Base-by-base conservation (phyloP, 2,797 vertebrate species). In the Babyrousa celebensis region DNA sequence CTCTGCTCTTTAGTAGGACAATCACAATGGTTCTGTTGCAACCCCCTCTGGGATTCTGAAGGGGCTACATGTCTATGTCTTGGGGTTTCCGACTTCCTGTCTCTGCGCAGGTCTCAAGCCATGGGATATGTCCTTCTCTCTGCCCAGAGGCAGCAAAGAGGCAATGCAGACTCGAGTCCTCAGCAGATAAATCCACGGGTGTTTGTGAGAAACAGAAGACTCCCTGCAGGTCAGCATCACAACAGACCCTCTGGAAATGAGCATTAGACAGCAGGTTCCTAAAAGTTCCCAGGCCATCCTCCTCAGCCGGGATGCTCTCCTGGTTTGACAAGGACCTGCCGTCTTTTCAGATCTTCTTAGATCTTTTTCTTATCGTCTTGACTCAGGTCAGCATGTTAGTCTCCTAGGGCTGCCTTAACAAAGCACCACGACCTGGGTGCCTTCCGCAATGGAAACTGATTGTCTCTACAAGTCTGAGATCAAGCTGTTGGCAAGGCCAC, bases 121-220 rank as follows among this genome's bases (percentile, higher is more conserved):
- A 21, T 29, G 4, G 32, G 17, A 10, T 10, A 1, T 20, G 48
- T 56, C 6, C 29, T 58, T 89, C n/a, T 72, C 27, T 70, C 48
- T 74, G 21, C 82, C 21, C 48, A 36, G 25, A 68, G 15, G 62
- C 63, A 86, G 48, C n/a, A 7, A 54, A 48, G 3, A 3, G 48
- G 17, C 16, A 27, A 15, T 1, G 1, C 12, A 0, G 8, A 17
- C 29, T 60, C 7, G 0, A 1, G 16, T 82, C 65, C 68, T 23
- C 12, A 36, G 12, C 5, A 18, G 25, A 21, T 12, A 25, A 16
- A 23, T 5, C 56, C 8, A 20, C 0, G 1, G 21, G 21, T 32
- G 65, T 54, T 65, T 10, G 0, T 12, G 20, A 27, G 32, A 36
- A 54, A 5, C 48, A 40, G 32, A 72, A 63, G n/a, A 71, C 1